phyloP scores from a whole-genome alignment of 2,113 vertebrate genomes.

The Grammomys dolichurus region DNA sequence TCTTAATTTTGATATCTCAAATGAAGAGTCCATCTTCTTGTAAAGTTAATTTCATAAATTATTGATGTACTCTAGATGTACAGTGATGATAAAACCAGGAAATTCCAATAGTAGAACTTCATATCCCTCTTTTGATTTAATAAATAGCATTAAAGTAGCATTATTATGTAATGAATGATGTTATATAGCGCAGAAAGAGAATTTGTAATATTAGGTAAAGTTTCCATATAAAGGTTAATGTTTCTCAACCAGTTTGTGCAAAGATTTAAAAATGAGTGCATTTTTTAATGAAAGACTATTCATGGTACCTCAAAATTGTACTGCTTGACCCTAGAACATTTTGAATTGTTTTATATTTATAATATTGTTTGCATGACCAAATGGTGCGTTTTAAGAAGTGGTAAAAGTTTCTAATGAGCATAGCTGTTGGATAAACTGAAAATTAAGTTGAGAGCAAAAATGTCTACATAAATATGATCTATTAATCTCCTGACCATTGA shows the following conservation, averaged over 20 bases:
- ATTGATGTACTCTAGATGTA: not conserved
- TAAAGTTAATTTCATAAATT: conserved; percentile 57
- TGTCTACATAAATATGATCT: conserved; percentile 52
- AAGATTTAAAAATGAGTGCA: conserved; percentile 43
- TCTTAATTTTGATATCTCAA: conserved; percentile 37
- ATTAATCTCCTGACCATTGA: conserved; percentile 49
- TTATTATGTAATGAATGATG: conserved; percentile 24
- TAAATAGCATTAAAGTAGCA: conserved; percentile 43
- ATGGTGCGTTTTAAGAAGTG: conserved; percentile 61
- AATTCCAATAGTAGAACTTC: conserved; percentile 10
- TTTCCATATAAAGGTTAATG: conserved; percentile 47
- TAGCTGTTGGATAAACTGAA: conserved; percentile 50
- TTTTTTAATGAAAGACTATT: conserved; percentile 50
- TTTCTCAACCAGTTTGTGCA: conserved; percentile 48
- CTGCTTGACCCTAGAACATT: conserved; percentile 38
- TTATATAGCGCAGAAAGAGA: conserved; percentile 46
- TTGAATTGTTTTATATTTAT: conserved; percentile 65
- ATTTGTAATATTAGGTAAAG: conserved; percentile 15
- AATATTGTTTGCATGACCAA: conserved; percentile 46
- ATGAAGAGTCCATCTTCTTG: not conserved
- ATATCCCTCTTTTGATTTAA: conserved; percentile 63
- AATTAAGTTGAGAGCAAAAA: conserved; percentile 49
- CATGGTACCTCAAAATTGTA: conserved; percentile 42
- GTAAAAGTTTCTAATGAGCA: conserved; percentile 40
- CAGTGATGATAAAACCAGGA: conserved; percentile 20